Conservation (phyloP, 2,797 vertebrate species). For the Lithobates pipiens region DNA sequence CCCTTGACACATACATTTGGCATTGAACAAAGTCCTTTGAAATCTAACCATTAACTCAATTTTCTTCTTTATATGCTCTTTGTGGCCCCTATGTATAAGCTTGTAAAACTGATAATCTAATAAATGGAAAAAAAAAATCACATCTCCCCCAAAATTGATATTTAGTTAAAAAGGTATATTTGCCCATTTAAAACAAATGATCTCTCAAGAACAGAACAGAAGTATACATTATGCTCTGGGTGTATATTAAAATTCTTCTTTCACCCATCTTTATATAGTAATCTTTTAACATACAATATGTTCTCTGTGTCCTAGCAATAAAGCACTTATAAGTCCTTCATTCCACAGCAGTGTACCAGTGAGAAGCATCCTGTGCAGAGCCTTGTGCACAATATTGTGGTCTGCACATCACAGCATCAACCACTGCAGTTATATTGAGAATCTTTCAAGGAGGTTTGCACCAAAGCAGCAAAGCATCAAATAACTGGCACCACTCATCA, state of each 20-base stretch:
- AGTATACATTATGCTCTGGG: background rate
- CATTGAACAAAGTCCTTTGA: background rate
- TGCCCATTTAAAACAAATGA: conserved; percentile 3
- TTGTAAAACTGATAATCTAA: background rate
- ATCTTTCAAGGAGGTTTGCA: background rate
- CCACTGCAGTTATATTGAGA: background rate
- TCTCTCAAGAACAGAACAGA: background rate
- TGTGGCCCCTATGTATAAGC: background rate
- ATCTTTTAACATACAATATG: conserved; percentile 14
- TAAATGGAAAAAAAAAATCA: background rate
- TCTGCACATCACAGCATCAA: background rate
- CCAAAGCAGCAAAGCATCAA: background rate
- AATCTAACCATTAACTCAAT: background rate
- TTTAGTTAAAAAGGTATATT: background rate
- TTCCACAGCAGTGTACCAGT: background rate
- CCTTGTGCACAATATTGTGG: background rate
- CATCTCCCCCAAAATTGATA: background rate
- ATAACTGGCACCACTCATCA: conserved; percentile 38
- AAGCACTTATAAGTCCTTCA: background rate
- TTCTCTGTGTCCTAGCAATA: background rate
- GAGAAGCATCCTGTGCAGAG: background rate
- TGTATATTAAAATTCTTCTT: conserved; percentile 23
- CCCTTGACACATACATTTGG: background rate
- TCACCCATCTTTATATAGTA: conserved; percentile 10
- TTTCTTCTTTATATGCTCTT: background rate